These are phyloP conservation scores for Lophura nycthemera DNA, from an alignment of 2,113 vertebrate genomes.

Conservation along the genomic window DNA sequence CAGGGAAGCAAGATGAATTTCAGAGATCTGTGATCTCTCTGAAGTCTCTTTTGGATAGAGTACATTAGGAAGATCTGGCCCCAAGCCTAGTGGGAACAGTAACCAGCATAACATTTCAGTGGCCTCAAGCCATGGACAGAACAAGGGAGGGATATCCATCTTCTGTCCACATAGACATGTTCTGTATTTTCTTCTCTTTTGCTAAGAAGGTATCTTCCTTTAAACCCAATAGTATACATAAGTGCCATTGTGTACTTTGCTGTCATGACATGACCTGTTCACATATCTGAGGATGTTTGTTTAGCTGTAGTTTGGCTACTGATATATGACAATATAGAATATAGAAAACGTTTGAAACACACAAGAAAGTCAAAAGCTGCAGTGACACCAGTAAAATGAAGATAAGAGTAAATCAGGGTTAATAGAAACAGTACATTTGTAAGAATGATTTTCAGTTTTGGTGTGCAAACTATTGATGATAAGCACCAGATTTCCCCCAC, in stretches of 20 bases:
- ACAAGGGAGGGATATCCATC: neutral
- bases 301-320: neutral
- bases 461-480: neutral
- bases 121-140: constrained; percentile 1
- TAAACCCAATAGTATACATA: neutral
- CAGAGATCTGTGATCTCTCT: neutral
- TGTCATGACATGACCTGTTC: neutral
- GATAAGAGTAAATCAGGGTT: neutral
- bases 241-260: neutral
- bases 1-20: neutral
- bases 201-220: neutral
- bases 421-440: neutral
- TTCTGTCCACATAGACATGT: constrained; percentile 14
- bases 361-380: neutral
- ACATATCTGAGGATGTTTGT: neutral
- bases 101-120: neutral
- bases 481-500: neutral
- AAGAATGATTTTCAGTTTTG: neutral
- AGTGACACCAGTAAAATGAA: neutral
- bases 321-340: neutral
- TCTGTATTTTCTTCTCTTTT: neutral
- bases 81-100: neutral
- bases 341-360: neutral
- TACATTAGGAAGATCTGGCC: neutral
- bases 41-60: constrained; percentile 8